Evolutionary conservation across 2,888 invertebrate genomes (phyloP).

Genomic region (Standfussiana lucernea): DNA sequence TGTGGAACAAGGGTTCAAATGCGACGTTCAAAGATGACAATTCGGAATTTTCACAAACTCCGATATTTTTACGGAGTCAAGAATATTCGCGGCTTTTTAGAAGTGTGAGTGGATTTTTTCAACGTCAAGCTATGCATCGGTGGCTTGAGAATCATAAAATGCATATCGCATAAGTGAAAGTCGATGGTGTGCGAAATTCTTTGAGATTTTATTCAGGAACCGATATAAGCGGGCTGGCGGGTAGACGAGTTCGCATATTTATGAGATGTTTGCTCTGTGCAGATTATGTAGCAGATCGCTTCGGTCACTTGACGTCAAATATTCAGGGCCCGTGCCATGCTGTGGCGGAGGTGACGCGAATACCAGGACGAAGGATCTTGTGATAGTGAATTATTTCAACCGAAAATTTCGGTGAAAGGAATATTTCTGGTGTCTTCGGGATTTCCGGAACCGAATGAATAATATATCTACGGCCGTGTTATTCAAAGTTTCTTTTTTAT

Average conservation of each 20-base stretch:
- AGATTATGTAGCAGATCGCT: conserved; percentile 63
- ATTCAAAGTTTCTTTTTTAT: not conserved
- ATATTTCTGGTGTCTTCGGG: conserved; percentile 1
- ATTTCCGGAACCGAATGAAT: conserved; percentile 12
- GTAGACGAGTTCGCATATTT: conserved; percentile 72
- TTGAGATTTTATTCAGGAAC: conserved; percentile 76
- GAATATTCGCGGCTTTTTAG: conserved; percentile 14
- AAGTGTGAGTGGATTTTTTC: conserved; percentile 50
- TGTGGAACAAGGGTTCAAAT: conserved; percentile 55
- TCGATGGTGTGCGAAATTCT: conserved; percentile 76
- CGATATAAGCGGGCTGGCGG: conserved; percentile 55
- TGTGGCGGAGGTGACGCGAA: conserved; percentile 58
- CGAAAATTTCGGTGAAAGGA: conserved; percentile 14
- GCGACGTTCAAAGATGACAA: conserved; percentile 38
- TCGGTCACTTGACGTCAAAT: conserved; percentile 68
- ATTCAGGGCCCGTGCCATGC: conserved; percentile 57
- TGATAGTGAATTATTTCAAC: conserved; percentile 48
- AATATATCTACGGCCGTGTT: not conserved
- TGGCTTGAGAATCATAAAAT: conserved; percentile 70
- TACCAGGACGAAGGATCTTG: conserved; percentile 57
- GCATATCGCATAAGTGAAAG: conserved; percentile 80
- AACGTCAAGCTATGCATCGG: conserved; percentile 43
- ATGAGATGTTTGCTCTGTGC: conserved; percentile 72
- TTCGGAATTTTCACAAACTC: conserved; percentile 40
- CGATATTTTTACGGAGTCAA: not conserved